Percentiles rank a stretch among this genome's conserved stretches.
These are phyloP conservation scores for Labroides dimidiatus DNA, from an alignment of 2,797 vertebrate genomes.

Conservation along the genomic window DNA sequence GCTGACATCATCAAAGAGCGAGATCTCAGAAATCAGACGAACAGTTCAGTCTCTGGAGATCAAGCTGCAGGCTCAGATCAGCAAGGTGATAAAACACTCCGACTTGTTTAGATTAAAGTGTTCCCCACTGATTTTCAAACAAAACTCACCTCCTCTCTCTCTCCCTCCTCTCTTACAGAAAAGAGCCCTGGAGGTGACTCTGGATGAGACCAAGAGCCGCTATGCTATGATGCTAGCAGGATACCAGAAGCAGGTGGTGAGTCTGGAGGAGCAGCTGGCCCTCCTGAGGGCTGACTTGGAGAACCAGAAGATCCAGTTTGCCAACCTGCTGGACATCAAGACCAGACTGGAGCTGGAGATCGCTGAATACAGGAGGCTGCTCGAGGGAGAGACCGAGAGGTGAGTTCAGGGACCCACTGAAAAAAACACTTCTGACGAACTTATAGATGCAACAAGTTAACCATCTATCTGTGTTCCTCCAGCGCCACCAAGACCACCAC, in stretches of 20 bases:
- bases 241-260: constrained; percentile 69
- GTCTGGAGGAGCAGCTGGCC: constrained; percentile 74
- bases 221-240: constrained; percentile 71
- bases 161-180: constrained; percentile 65
- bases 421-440: not conserved
- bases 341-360: constrained; percentile 85
- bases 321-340: constrained; percentile 81
- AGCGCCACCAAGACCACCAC: not conserved
- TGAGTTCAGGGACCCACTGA: not conserved
- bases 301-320: constrained; percentile 76
- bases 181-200: constrained; percentile 75
- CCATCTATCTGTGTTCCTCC: not conserved
- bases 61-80: constrained; percentile 84
- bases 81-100: constrained; percentile 72
- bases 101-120: not conserved
- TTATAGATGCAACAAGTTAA: too few relatives aligned
- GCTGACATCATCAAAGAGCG: constrained; percentile 46
- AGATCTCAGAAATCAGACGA: constrained; percentile 44
- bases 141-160: not conserved
- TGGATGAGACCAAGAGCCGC: constrained; percentile 74
- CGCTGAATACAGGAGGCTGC: constrained; percentile 81
- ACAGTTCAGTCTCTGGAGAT: constrained; percentile 85
- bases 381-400: constrained; percentile 70
- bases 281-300: constrained; percentile 75
- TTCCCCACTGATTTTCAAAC: too few relatives aligned